These are phyloP conservation scores for Pterophyllum scalare DNA, from an alignment of 2,113 vertebrate genomes.

Conservation along the genomic window DNA sequence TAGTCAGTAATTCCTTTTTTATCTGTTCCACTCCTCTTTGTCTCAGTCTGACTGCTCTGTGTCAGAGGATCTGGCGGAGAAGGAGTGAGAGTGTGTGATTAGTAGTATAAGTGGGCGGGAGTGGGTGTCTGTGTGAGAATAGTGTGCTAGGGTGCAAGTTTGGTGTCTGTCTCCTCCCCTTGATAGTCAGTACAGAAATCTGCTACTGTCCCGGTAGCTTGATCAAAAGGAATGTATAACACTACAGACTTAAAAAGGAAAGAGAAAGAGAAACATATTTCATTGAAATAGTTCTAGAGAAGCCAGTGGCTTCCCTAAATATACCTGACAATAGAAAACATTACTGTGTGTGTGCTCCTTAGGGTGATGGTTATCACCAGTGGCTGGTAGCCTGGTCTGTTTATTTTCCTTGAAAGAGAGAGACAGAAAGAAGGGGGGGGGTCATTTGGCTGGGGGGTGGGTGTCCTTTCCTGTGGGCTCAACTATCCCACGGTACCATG, in stretches of 20 bases:
- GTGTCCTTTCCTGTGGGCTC: conserved; percentile 69
- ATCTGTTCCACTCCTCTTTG: conserved; percentile 59
- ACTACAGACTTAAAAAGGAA: background rate
- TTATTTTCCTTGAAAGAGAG: conserved; percentile 72
- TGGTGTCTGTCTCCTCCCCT: conserved; percentile 58
- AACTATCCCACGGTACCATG: conserved; percentile 65
- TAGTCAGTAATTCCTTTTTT: conserved; percentile 41
- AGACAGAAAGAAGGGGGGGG: conserved; percentile 34
- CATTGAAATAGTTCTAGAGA: background rate
- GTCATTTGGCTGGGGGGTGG: conserved; percentile 44
- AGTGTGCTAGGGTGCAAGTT: conserved; percentile 41
- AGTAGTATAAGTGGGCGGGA: conserved; percentile 71
- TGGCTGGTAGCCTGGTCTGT: conserved; percentile 45
- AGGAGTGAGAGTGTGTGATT: conserved; percentile 70
- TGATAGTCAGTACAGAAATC: conserved; percentile 16
- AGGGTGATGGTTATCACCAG: conserved; percentile 63
- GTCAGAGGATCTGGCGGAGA: conserved; percentile 62
- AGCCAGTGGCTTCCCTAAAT: conserved; percentile 8
- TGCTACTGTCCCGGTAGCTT: background rate
- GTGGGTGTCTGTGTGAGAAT: conserved; percentile 53
- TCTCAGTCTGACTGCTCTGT: conserved; percentile 58
- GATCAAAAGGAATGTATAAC: conserved; percentile 8
- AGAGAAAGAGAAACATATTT: background rate
- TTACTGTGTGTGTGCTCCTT: conserved; percentile 24
- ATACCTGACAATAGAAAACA: conserved; percentile 23